Evolutionary conservation across 1,140 invertebrate genomes (phyloP).

Genomic region (Brachionus manjavacas): DNA sequence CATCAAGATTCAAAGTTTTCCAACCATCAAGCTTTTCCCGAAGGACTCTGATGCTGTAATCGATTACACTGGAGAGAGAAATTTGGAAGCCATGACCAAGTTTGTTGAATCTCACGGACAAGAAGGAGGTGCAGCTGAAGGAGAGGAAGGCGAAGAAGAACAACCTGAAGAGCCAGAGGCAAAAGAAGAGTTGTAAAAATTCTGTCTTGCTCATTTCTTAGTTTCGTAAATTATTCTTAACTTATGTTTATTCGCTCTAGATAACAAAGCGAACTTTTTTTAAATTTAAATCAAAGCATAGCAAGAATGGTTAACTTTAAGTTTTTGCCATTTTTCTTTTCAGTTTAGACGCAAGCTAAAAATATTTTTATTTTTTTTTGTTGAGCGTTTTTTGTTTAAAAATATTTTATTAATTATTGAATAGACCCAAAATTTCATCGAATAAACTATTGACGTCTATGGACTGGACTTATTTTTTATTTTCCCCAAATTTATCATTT

Average conservation of each 20-base stretch:
- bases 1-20: slow-evolving; percentile 84
- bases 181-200: slow-evolving; percentile 15
- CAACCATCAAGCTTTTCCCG: slow-evolving; percentile 90
- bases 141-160: slow-evolving; percentile 11
- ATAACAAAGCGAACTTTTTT: not conserved
- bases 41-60: slow-evolving; percentile 84
- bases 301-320: not conserved
- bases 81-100: slow-evolving; percentile 81
- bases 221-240: not conserved
- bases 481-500: not conserved
- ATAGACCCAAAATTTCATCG: not conserved
- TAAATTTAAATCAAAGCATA: not conserved
- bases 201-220: not conserved
- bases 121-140: slow-evolving; percentile 63
- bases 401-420: not conserved
- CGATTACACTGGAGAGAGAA: slow-evolving; percentile 90
- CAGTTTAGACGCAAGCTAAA: slow-evolving; percentile 4
- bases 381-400: slow-evolving; percentile 5
- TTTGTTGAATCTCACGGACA: slow-evolving; percentile 78
- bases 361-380: slow-evolving; percentile 12
- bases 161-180: not conserved
- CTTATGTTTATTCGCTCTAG: not conserved
- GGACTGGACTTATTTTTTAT: no score
- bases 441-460: slow-evolving; percentile 10
- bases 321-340: not conserved